Percentiles rank a stretch among this genome's conserved stretches.
These are phyloP conservation scores for Cheilosia impressa DNA, from an alignment of 2,888 invertebrate genomes.

Conservation along the genomic window DNA sequence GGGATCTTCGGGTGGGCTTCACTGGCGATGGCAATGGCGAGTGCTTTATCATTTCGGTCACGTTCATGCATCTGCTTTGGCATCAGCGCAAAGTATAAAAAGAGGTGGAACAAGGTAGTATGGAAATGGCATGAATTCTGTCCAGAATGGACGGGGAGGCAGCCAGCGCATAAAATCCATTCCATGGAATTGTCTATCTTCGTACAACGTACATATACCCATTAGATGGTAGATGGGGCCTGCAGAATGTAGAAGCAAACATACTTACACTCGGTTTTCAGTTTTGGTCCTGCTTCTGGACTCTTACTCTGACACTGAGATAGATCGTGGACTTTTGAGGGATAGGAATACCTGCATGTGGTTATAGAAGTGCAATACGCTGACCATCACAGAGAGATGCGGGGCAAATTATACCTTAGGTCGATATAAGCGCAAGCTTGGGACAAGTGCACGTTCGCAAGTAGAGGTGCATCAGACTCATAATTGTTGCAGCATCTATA, in stretches of 20 bases:
- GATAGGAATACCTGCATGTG: not conserved
- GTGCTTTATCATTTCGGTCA: constrained; percentile 81
- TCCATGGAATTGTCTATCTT: constrained; percentile 54
- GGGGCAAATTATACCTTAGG: too few relatives aligned
- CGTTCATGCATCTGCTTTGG: constrained; percentile 77
- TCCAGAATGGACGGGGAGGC: constrained; percentile 63
- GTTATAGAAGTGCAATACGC: too few relatives aligned
- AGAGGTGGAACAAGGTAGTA: constrained; percentile 71
- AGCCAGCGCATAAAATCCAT: constrained; percentile 44
- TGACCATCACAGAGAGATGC: too few relatives aligned
- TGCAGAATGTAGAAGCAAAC: constrained; percentile 59
- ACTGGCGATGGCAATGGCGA: constrained; percentile 1
- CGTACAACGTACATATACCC: constrained; percentile 19
- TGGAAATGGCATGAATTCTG: constrained; percentile 71
- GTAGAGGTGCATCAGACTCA: too few relatives aligned
- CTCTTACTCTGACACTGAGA: not conserved
- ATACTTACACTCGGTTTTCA: constrained; percentile 18
- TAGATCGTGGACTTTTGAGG: constrained; percentile 29
- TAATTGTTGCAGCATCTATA: too few relatives aligned
- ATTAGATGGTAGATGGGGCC: constrained; percentile 25
- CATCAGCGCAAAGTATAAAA: constrained; percentile 56
- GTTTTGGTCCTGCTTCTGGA: constrained; percentile 28
- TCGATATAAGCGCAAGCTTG: too few relatives aligned
- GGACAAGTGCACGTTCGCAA: too few relatives aligned
- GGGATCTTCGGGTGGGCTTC: constrained; percentile 26